Percentiles rank a stretch among this genome's conserved stretches.
Evolutionary conservation across 2,888 invertebrate genomes (phyloP).

Genomic region (Apamea crenata): DNA sequence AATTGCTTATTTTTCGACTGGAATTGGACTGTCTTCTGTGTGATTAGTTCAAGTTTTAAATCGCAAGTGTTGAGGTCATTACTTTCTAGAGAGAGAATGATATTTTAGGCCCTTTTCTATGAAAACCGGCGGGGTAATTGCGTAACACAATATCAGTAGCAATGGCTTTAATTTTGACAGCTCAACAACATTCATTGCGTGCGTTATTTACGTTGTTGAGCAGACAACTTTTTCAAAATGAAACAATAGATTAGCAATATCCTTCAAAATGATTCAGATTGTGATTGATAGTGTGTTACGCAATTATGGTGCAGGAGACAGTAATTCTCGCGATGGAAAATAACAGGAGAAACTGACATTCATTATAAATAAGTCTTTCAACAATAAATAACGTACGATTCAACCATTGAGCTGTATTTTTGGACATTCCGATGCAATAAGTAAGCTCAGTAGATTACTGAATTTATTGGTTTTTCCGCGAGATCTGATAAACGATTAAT

Average conservation of each 20-base stretch:
- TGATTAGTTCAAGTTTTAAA: constrained; percentile 18
- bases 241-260: not conserved
- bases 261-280: too few species aligned
- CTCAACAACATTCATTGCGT: not conserved
- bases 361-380: not conserved
- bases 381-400: constrained; percentile 5
- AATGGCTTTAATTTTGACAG: not conserved
- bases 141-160: not conserved
- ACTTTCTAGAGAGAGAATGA: not conserved
- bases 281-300: too few species aligned
- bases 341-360: not conserved
- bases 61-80: not conserved
- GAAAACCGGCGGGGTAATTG: not conserved
- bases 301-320: not conserved
- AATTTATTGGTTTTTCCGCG: constrained; percentile 22
- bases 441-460: not conserved
- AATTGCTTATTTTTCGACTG: constrained; percentile 26
- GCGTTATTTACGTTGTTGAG: not conserved
- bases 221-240: not conserved
- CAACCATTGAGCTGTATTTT: not conserved
- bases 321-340: not conserved
- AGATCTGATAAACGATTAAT: constrained; percentile 34
- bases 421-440: not conserved
- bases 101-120: not conserved
- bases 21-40: constrained; percentile 5